Evolutionary conservation across 2,888 invertebrate species (phyloP).

Genomic region (Oegoconia quadripuncta): DNA sequence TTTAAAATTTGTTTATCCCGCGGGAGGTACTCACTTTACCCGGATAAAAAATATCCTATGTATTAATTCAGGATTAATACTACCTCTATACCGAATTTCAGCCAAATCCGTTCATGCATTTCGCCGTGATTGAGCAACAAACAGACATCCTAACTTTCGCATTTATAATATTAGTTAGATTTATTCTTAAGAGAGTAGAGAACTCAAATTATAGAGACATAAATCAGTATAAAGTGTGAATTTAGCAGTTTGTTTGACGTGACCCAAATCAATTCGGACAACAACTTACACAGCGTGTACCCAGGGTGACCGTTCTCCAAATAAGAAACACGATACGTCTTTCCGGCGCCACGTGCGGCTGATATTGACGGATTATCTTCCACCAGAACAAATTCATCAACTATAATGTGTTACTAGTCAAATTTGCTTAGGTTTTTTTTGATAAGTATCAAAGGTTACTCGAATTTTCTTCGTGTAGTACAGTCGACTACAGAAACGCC

Average conservation of each 20-base stretch:
- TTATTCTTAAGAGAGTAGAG: too few relatives aligned
- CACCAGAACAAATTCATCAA: conserved; percentile 33
- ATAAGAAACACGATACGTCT: conserved; percentile 34
- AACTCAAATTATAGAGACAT: background rate
- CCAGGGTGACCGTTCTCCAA: conserved; percentile 7
- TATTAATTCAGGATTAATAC: too few relatives aligned
- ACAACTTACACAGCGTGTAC: conserved; percentile 17
- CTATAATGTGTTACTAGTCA: conserved; percentile 11
- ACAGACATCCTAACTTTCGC: too few relatives aligned
- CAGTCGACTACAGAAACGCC: too few relatives aligned
- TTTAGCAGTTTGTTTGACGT: background rate
- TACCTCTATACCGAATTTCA: too few relatives aligned
- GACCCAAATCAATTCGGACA: conserved; percentile 2
- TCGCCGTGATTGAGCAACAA: background rate
- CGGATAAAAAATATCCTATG: too few relatives aligned
- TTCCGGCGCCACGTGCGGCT: conserved; percentile 37
- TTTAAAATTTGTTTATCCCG: too few relatives aligned
- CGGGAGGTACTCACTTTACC: too few relatives aligned
- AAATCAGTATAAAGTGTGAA: background rate
- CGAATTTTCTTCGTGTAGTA: too few relatives aligned
- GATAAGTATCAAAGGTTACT: background rate
- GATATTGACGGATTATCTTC: conserved; percentile 52
- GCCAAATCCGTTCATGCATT: too few relatives aligned
- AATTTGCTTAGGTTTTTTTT: background rate
- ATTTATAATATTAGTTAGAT: too few relatives aligned